Base-by-base conservation (phyloP, 2,888 invertebrate genomes). In the Luperina testacea region DNA sequence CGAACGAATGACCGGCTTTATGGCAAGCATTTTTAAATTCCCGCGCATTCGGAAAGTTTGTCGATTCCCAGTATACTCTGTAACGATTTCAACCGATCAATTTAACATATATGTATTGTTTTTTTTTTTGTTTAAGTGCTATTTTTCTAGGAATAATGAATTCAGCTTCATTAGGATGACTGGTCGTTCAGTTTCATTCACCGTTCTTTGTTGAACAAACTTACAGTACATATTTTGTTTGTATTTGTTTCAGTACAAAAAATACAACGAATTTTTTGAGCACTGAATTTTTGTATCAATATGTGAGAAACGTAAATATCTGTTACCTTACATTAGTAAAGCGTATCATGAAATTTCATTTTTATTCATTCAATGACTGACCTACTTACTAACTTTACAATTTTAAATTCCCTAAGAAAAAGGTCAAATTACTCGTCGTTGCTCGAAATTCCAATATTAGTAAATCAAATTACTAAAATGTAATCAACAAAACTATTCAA, bases 1-100 rank as follows among this genome's bases (percentile, higher is more conserved):
- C 84, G 85, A 90, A 91, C 89, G 90, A 85, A 88, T 87, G 83
- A 82, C 82, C 84, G 86, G 88, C 86, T 92, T 92, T 90, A 88
- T 88, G 77, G 77, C 76, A 85, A 90, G 90, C 90, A 89, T 87
- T 91, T 92, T 91, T 89, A 89, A 90, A 90, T 88, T 83, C 88
- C 87, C 86, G 85, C 87, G 87, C 84, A 85, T 87, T 88, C 84
- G 75, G 82, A 82, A 78, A 82, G 82, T 86, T 86, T 69, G 32
- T 61, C 77, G 65, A 77, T 77, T 78, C 70, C 38, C 61, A 69
- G 71, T 81, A 38, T 72, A 81, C 68, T 75, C 17, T 73, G 84
- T 69, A 78, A 75, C 73, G 68, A 72, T 84, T 87, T 82, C 63
- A 64, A 72, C 53, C 69, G 64, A 82, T 80, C 73, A 81, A 80